Evolutionary conservation across 2,113 vertebrate species (phyloP).

Genomic region (Corythornis madagascariensis): DNA sequence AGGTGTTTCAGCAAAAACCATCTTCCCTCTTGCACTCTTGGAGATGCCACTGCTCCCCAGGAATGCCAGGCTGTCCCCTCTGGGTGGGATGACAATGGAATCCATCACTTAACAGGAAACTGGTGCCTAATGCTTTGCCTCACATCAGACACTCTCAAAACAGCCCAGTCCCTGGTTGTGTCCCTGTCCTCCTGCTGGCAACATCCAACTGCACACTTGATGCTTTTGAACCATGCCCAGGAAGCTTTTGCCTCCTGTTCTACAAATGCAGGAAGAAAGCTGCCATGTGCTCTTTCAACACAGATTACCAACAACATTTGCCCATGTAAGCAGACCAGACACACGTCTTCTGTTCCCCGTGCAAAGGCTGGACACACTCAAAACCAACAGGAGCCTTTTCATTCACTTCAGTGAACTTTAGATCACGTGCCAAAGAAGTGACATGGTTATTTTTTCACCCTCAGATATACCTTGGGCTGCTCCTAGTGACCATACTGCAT

Average conservation of each 20-base stretch:
- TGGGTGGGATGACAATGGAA: conserved; percentile 74
- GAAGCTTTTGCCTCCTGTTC: conserved; percentile 81
- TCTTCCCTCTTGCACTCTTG: conserved; percentile 71
- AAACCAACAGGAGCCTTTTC: conserved; percentile 57
- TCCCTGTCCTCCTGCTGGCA: conserved; percentile 80
- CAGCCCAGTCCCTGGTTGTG: conserved; percentile 72
- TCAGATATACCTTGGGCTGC: conserved; percentile 36
- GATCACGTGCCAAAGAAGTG: conserved; percentile 55
- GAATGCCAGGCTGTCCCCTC: conserved; percentile 75
- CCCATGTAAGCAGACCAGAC: conserved; percentile 67
- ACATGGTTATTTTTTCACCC: conserved; percentile 66
- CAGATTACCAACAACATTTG: conserved; percentile 77
- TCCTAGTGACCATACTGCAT: conserved; percentile 53
- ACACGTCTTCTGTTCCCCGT: conserved; percentile 70
- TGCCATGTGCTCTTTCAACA: conserved; percentile 77
- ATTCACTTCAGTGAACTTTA: conserved; percentile 55
- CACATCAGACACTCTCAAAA: conserved; percentile 78
- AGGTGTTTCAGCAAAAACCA: conserved; percentile 48
- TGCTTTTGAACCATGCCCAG: conserved; percentile 77
- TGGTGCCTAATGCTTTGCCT: conserved; percentile 75
- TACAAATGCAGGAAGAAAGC: conserved; percentile 63
- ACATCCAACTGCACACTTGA: conserved; percentile 64
- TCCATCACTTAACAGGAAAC: conserved; percentile 73
- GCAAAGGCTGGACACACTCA: conserved; percentile 43
- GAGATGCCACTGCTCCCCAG: conserved; percentile 74